Base-by-base conservation (phyloP, 2,113 vertebrate species). In the Nibea coibor region DNA sequence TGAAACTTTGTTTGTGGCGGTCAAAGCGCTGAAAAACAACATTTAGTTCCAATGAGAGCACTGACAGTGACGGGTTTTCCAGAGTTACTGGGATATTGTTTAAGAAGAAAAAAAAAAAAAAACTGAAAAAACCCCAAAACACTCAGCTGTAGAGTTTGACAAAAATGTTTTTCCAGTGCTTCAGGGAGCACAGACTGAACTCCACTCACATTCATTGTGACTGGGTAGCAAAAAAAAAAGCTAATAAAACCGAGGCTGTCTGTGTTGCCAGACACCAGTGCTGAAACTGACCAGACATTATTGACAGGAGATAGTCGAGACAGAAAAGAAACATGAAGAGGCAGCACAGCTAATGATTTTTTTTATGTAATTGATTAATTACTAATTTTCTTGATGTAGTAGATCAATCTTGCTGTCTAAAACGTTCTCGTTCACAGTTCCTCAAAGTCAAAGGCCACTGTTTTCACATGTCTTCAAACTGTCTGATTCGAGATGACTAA, bases 31-130 rank as follows among this genome's bases (percentile, higher is more conserved):
- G n/a, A 39, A 51, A 69, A 75, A 63, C 39, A 22, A 19, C 11
- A 70, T 82, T 76, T 42, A 39, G 6, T 20, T 53, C n/a, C 45
- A 28, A 8, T 39, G 19, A 10, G 64, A 69, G 47, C 10, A 35
- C 56, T 61, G 53, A 54, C 45, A 47, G 54, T 20, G 8, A n/a
- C 6, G 12, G 43, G 48, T 51, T 58, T 67, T 56, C n/a, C 42
- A 31, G 7, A 58, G 4, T 56, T 47, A 26, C 24, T 56, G 9
- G 20, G 31, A 31, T 57, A 43, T 64, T 73, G n/a, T 9, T 39
- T 9, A 9, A 39, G 35, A 9, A 9, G 8, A 39, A 39, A 39
- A 39, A 1, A 7, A 7, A 35, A 7, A 35, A 7, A 35, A 35
- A 35, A 35, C 5, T 7, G 4, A 43, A 57, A 56, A 70, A 35